Base-by-base conservation (phyloP, 2,797 vertebrate species). In the Sebastolobus alascanus region DNA sequence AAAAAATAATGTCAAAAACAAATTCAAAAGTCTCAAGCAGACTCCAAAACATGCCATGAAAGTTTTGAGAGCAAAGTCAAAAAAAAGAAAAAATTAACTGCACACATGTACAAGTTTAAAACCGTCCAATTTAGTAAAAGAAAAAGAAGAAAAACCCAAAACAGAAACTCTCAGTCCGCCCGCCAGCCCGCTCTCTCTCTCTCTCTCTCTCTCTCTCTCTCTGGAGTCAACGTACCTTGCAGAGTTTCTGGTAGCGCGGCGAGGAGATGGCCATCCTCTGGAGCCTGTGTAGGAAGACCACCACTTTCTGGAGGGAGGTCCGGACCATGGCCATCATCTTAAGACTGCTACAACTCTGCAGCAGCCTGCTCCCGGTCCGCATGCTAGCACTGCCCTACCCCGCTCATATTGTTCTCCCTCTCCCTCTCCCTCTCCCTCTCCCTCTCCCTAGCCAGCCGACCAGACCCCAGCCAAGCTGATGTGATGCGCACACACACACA, bases 251-350 rank as follows among this genome's bases (percentile, higher is more conserved):
- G 95, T 99, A 99, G 79, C 98, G 97, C 56, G 98, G 98, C 81
- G 98, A 99, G 90, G 98, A 98, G 95, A 99, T 98, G 93, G 98
- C 98, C 98, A 99, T 99, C 95, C 98, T 99, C 95, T 99, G 98
- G 89, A 99, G 97, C 94, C 97, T 97, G 97, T 99, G 98, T 93
- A 99, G 95, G 95, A 99, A 97, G 94, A 99, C 97, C 96, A 99
- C 97, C 98, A 99, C 98, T 98, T 99, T 99, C 97, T 99, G 98
- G 95, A 99, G 97, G 96, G 98, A 99, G 75, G 97, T 98, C 97
- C 97, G 97, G 96, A 99, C 98, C 96, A 99, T 97, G 96, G 98
- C 98, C 98, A 99, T 99, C 98, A 99, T 99, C 97, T 97, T 98
- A 97, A 97, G 96, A 97, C 97, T 97, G 96, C 97, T 96, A 97